Percentiles rank a stretch among this genome's conserved stretches.
Conservation (phyloP, 2,888 invertebrate species). For the Xestia ashworthii region DNA sequence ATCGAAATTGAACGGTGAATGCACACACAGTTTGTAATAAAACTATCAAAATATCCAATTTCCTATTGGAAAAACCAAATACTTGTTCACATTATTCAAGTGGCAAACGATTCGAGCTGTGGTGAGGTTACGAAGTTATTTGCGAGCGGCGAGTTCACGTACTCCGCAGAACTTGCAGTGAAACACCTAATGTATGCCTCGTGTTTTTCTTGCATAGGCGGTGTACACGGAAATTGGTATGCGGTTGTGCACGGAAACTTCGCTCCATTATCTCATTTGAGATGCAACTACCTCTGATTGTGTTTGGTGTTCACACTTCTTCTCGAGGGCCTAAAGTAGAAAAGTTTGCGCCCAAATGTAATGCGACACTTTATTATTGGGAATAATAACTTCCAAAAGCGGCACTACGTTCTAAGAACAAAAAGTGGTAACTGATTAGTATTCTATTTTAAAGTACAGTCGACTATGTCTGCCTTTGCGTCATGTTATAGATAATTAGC, state of each 20-base stretch:
- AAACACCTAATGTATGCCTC: slow-evolving; percentile 31
- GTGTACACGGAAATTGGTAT: slow-evolving; percentile 33
- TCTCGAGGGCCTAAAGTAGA: slow-evolving; percentile 8
- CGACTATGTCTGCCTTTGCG: background rate
- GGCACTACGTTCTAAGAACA: background rate
- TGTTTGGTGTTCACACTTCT: slow-evolving; percentile 28
- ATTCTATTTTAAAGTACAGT: background rate
- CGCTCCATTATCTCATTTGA: slow-evolving; percentile 15
- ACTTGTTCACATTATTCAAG: slow-evolving; percentile 32
- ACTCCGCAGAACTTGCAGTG: slow-evolving; percentile 29
- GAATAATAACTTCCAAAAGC: background rate
- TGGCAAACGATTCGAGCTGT: slow-evolving; percentile 19
- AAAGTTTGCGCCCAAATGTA: background rate
- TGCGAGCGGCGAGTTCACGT: slow-evolving; percentile 2
- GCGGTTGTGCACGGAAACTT: slow-evolving; percentile 25
- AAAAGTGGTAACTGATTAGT: slow-evolving; percentile 1
- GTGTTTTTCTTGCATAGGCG: slow-evolving; percentile 45
- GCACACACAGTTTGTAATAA: background rate
- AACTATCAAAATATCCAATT: slow-evolving; percentile 8
- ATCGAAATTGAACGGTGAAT: background rate
- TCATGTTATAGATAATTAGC: background rate
- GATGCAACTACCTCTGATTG: slow-evolving; percentile 22
- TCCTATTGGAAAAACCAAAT: slow-evolving; percentile 26
- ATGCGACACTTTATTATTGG: background rate
- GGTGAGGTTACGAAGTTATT: slow-evolving; percentile 40